Base-by-base conservation (phyloP, 2,113 vertebrate genomes). In the Aegithalos caudatus region DNA sequence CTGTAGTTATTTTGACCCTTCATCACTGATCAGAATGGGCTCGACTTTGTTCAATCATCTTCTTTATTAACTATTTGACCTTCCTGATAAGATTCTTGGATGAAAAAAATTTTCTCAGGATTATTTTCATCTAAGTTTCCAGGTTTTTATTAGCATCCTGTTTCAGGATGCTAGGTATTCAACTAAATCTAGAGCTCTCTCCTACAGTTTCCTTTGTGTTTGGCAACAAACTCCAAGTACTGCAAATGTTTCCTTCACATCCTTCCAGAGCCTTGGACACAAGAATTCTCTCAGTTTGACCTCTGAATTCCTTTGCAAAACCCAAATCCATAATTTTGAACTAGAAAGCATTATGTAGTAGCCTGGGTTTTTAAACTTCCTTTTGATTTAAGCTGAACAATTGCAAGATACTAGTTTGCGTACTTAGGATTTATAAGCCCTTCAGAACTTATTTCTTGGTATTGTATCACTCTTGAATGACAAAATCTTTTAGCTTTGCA, bases 381-480 rank as follows among this genome's bases (percentile, higher is more conserved):
- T 61, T 88, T 80, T 58, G 21, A 90, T 58, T 92, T 72, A 80
- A 57, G 20, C 3, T 37, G 62, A 91, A 72, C 6, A 53, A 54
- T 7, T 23, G 57, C 42, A 61, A 80, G 23, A 38, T n/a, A 45
- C 45, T 70, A 18, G 37, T 57, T 65, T 82, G 19, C 54, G 22
- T 76, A 60, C 29, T 45, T 61, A 58, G 28, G 31, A 74, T 10
- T 90, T 86, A 51, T 1, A 37, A 73, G 4, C 7, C 16, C 62
- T 88, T 37, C 79, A 90, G 28, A 83, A 81, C 83, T 86, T 66
- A 45, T 69, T 86, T 91, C 50, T 86, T 91, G 50, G 37, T 2
- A 13, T 24, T 74, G 18, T 57, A 48, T 45, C 8, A n/a, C 11
- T 66, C 23, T 58, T 38, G 23, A 74, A 67, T 38, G 17, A 57